Percentiles rank a stretch among this genome's conserved stretches.
Evolutionary conservation across 2,888 invertebrate genomes (phyloP).

Genomic region (Nycteola revayana): DNA sequence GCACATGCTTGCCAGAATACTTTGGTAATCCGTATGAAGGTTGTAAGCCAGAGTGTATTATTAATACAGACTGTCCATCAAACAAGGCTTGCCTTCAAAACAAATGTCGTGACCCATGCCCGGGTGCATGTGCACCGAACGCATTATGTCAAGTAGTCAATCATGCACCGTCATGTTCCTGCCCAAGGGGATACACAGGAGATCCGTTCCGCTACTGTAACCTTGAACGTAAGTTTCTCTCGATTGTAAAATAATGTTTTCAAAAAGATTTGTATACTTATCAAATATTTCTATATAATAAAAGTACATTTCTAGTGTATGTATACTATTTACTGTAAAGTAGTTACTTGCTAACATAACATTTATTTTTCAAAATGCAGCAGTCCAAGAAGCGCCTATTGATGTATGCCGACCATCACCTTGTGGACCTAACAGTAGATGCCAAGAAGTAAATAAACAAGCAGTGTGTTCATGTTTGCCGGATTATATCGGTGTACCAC

Average conservation of each 20-base stretch:
- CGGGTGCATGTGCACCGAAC: conserved; percentile 89
- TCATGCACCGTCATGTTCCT: conserved; percentile 86
- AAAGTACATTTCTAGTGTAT: too few relatives aligned
- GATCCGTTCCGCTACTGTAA: conserved; percentile 87
- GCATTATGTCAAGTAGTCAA: conserved; percentile 88
- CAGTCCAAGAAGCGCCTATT: conserved; percentile 39
- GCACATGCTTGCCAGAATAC: conserved; percentile 86
- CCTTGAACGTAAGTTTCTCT: conserved; percentile 80
- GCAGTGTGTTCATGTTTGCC: conserved; percentile 89
- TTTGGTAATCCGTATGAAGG: conserved; percentile 90
- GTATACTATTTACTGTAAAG: too few relatives aligned
- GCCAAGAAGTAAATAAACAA: conserved; percentile 86
- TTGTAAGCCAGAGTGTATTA: conserved; percentile 87
- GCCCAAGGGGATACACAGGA: conserved; percentile 85
- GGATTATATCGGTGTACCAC: conserved; percentile 87
- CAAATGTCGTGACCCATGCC: conserved; percentile 89
- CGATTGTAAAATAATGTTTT: too few relatives aligned
- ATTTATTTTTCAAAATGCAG: conserved; percentile 1
- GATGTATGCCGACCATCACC: conserved; percentile 87
- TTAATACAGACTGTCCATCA: conserved; percentile 87
- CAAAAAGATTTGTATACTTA: too few relatives aligned
- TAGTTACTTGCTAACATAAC: too few relatives aligned
- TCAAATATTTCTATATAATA: too few relatives aligned
- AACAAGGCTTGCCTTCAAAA: conserved; percentile 86
- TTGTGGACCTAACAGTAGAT: conserved; percentile 89